These are phyloP conservation scores for Heterohyrax brucei DNA, from an alignment of 2,797 vertebrate species.

Conservation along the genomic window DNA sequence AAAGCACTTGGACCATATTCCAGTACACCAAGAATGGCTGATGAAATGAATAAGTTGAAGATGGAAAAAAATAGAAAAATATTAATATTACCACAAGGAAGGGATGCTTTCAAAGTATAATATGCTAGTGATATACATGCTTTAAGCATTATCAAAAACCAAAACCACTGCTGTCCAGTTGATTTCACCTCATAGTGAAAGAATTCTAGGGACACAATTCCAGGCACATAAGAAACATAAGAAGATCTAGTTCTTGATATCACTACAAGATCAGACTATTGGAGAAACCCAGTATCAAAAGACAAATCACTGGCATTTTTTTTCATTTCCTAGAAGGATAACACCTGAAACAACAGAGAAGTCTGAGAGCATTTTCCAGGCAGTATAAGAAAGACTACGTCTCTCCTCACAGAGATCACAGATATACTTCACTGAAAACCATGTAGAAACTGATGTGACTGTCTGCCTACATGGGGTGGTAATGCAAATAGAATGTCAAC, in stretches of 20 bases:
- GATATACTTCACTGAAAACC: slow-evolving; percentile 12
- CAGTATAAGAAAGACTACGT: slow-evolving; percentile 10
- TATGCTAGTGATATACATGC: not conserved
- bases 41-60: slow-evolving; percentile 22
- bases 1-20: not conserved
- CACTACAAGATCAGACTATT: not conserved
- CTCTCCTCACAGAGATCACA: not conserved
- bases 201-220: slow-evolving; percentile 15
- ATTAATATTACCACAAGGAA: not conserved
- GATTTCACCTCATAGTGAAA: not conserved
- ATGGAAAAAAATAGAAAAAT: slow-evolving; percentile 44
- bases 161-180: too few relatives aligned
- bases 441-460: not conserved
- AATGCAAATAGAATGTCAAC: not conserved
- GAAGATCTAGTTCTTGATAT: not conserved
- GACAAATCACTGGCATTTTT: not conserved
- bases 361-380: not conserved
- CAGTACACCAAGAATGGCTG: not conserved
- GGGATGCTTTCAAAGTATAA: not conserved
- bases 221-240: not conserved
- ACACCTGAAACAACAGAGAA: slow-evolving; percentile 26
- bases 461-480: not conserved
- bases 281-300: not conserved
- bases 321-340: not conserved
- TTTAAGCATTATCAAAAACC: not conserved